These are phyloP conservation scores for Siderastrea siderea DNA, from an alignment of 92 coral and sea anemone species.

Conservation along the genomic window DNA sequence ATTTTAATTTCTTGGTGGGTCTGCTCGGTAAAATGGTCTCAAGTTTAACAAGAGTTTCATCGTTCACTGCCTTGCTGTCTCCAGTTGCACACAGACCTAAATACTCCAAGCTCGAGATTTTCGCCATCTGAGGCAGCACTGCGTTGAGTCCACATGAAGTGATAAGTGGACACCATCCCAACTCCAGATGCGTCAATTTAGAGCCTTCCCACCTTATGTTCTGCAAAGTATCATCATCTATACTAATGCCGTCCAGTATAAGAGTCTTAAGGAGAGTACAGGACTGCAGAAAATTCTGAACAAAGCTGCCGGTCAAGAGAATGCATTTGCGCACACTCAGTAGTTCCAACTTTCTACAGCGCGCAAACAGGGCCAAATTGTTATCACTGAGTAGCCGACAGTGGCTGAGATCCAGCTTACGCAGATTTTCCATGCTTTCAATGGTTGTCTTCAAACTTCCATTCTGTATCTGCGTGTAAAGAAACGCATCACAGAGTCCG, in stretches of 20 bases:
- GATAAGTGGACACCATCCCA: slow-evolving; percentile 80
- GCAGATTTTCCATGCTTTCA: slow-evolving; percentile 49
- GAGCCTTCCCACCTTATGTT: slow-evolving; percentile 61
- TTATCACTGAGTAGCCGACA: slow-evolving; percentile 70
- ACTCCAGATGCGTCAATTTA: slow-evolving; percentile 57
- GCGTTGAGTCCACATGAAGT: slow-evolving; percentile 53
- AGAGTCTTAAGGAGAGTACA: slow-evolving; percentile 61
- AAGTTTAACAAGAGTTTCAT: slow-evolving; percentile 39
- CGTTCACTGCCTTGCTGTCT: slow-evolving; percentile 67
- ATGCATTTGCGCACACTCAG: slow-evolving; percentile 75
- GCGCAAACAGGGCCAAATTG: slow-evolving; percentile 39
- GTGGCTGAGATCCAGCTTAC: slow-evolving; percentile 73
- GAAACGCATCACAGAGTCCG: slow-evolving; percentile 77
- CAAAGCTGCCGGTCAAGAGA: slow-evolving; percentile 52
- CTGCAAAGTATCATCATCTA: slow-evolving; percentile 60
- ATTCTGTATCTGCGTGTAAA: slow-evolving; percentile 47
- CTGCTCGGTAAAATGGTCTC: slow-evolving; percentile 36
- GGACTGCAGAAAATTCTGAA: slow-evolving; percentile 51
- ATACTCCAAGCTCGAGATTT: slow-evolving; percentile 65
- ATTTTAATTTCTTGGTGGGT: slow-evolving; percentile 25
- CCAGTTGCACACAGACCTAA: slow-evolving; percentile 76
- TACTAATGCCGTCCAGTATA: slow-evolving; percentile 76
- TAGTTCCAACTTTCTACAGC: slow-evolving; percentile 59
- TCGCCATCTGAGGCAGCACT: slow-evolving; percentile 45
- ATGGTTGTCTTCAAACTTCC: slow-evolving; percentile 33